Evolutionary conservation across 2,888 invertebrate genomes (phyloP).

Genomic region (Arenicola marina): DNA sequence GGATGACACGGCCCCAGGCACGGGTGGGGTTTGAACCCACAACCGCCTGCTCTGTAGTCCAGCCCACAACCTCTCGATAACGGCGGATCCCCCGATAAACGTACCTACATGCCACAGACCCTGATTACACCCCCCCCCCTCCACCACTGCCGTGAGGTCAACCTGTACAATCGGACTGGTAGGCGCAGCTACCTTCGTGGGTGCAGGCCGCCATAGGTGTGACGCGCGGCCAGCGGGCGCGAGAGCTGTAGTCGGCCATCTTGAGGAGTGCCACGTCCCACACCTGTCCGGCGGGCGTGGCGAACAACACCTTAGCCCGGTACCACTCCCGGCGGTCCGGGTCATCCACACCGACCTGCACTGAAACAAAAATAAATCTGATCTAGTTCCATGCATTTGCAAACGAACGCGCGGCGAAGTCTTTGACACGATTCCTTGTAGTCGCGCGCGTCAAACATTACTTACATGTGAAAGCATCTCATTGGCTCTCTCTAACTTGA

Average conservation of each 20-base stretch:
- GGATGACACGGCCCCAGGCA: no score
- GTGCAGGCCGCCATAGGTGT: background rate
- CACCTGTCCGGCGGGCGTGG: background rate
- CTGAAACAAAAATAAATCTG: background rate
- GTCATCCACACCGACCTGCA: background rate
- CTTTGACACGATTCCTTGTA: no score
- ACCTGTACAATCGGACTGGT: background rate
- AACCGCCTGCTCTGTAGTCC: no score
- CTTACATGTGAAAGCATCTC: no score
- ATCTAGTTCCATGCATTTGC: no score
- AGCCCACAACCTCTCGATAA: no score
- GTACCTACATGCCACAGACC: no score
- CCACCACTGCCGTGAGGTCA: background rate
- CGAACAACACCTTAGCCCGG: background rate
- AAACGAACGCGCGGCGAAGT: no score
- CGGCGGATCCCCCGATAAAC: no score
- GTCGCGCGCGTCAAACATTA: no score
- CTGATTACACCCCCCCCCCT: background rate
- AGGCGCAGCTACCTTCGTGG: background rate
- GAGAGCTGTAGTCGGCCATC: background rate
- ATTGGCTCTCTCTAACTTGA: no score
- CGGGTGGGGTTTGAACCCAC: no score
- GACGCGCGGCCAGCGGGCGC: background rate
- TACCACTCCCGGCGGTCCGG: background rate
- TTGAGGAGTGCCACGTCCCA: background rate